phyloP scores from a whole-genome alignment of 2,113 vertebrate species.

The Ploceus nigricollis region DNA sequence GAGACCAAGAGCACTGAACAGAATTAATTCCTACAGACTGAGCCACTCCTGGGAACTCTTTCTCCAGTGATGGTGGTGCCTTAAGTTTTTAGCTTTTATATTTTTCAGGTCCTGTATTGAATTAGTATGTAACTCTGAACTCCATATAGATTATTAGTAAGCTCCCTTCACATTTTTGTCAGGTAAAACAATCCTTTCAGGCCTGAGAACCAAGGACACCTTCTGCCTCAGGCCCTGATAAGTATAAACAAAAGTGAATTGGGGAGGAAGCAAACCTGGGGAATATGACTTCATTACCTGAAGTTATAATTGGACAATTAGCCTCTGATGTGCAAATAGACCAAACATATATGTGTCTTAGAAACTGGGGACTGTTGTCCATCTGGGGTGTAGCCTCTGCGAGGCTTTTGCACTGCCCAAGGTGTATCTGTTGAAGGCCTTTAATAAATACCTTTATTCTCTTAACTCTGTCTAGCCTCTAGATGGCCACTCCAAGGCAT shows the following conservation, averaged over 20 bases:
- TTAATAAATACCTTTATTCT: background rate
- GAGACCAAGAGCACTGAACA: background rate
- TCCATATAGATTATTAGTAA: background rate
- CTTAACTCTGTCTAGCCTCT: background rate
- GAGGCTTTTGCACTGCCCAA: background rate
- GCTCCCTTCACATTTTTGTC: background rate
- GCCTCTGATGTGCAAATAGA: background rate
- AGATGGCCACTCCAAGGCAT: background rate
- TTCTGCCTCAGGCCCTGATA: background rate
- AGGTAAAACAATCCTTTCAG: background rate
- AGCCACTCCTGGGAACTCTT: background rate
- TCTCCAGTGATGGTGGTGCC: background rate
- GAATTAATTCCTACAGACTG: background rate
- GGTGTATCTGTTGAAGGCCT: background rate
- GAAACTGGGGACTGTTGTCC: background rate
- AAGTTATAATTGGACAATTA: background rate
- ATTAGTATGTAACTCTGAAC: background rate
- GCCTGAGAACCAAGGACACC: background rate
- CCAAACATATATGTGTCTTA: background rate
- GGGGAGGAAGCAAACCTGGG: background rate
- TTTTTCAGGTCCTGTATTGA: background rate
- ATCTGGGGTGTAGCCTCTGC: background rate
- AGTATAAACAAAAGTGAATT: background rate
- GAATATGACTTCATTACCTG: background rate
- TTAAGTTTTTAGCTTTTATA: background rate